Percentiles rank a stretch among this genome's conserved stretches.
phyloP scores from a whole-genome alignment of 2,888 invertebrate species.

The Drosophila borealis region DNA sequence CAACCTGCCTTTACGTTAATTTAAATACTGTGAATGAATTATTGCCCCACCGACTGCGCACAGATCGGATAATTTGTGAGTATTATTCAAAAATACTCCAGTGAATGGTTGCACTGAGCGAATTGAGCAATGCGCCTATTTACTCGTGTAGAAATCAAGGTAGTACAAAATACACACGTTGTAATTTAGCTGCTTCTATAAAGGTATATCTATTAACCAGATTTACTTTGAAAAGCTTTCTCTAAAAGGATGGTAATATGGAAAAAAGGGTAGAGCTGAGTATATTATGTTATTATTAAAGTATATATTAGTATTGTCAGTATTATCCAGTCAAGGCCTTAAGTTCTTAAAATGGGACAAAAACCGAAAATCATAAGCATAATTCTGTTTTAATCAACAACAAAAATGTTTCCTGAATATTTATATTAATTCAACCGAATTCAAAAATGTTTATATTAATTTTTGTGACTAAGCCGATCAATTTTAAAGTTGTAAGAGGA shows the following conservation, averaged over 20 bases:
- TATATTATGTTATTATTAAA: too few species aligned
- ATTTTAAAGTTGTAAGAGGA: too few species aligned
- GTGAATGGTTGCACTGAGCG: constrained; percentile 63
- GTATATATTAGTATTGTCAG: too few species aligned
- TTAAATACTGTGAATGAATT: constrained; percentile 49
- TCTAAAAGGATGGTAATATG: neutral
- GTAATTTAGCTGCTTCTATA: neutral
- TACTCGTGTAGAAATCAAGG: constrained; percentile 16
- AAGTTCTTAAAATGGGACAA: too few species aligned
- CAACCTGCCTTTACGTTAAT: neutral
- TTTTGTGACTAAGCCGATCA: too few species aligned
- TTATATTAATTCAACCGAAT: too few species aligned
- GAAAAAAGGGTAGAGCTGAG: too few species aligned
- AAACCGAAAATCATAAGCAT: too few species aligned
- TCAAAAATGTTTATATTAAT: too few species aligned
- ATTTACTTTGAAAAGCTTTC: neutral
- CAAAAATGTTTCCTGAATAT: too few species aligned
- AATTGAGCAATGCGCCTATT: constrained; percentile 42
- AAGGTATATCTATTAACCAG: neutral
- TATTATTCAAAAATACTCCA: constrained; percentile 56
- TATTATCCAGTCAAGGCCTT: too few species aligned
- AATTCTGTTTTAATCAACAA: too few species aligned
- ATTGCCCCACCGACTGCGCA: constrained; percentile 34
- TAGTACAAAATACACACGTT: neutral
- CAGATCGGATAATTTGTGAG: constrained; percentile 57